Conservation (phyloP, 1,140 invertebrate species). For the Latrodectus geometricus region DNA sequence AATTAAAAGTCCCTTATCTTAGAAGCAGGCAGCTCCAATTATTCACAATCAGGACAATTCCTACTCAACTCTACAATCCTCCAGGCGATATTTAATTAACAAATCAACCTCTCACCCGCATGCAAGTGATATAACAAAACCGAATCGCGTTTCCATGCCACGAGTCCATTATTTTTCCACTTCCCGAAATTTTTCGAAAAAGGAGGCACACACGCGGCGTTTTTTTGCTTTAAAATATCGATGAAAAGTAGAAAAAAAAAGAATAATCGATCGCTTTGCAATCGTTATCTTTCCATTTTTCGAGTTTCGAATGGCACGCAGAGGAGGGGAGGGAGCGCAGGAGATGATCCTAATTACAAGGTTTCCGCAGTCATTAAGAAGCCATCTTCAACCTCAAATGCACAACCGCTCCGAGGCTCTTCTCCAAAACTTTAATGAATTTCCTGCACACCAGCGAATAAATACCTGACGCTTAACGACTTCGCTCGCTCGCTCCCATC, state of each 20-base stretch:
- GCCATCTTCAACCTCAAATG: slow-evolving; percentile 1
- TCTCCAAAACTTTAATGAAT: background rate
- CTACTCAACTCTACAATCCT: background rate
- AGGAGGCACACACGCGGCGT: background rate
- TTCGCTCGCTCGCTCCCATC: background rate
- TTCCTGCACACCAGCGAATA: background rate
- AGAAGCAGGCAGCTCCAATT: too few species aligned
- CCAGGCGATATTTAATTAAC: background rate
- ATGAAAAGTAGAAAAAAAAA: background rate
- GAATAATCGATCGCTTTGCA: background rate
- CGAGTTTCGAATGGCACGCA: background rate
- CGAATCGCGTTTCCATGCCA: background rate
- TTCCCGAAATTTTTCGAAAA: background rate
- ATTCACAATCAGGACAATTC: background rate
- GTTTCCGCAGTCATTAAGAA: background rate
- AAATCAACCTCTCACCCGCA: background rate
- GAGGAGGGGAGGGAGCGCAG: background rate
- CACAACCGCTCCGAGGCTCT: background rate
- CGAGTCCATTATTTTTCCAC: background rate
- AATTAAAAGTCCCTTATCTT: too few species aligned
- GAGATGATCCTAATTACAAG: background rate
- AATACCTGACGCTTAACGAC: background rate
- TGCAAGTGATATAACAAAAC: background rate
- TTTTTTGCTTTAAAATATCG: background rate
- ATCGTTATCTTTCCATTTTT: background rate